Evolutionary conservation across 2,888 invertebrate species (phyloP).

Genomic region (Pristionchus exspectatus): DNA sequence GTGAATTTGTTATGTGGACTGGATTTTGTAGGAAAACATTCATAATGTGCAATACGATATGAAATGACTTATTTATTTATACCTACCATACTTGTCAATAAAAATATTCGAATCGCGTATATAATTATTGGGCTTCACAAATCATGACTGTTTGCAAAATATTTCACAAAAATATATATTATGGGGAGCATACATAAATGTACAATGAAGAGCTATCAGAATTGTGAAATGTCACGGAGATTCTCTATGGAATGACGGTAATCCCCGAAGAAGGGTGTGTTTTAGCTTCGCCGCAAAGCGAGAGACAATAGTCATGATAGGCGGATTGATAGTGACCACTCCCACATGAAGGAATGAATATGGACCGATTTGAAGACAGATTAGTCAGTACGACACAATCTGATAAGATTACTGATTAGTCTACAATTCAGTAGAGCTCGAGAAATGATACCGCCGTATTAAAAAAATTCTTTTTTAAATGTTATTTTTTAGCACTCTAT

Average conservation of each 20-base stretch:
- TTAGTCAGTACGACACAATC: background rate
- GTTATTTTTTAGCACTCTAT: too few species aligned
- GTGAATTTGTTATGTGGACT: background rate
- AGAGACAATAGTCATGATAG: constrained; percentile 23
- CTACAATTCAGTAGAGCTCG: background rate
- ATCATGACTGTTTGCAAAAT: background rate
- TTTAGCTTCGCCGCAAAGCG: background rate
- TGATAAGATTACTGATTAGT: background rate
- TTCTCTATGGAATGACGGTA: background rate
- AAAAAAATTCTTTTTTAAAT: too few species aligned
- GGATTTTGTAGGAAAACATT: background rate
- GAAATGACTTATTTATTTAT: background rate
- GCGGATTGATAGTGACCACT: constrained; percentile 39
- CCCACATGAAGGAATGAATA: background rate
- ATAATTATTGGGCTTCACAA: too few species aligned
- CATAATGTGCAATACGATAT: background rate
- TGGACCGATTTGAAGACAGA: background rate
- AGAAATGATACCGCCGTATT: too few species aligned
- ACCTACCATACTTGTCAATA: background rate
- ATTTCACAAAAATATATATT: background rate
- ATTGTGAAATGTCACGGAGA: background rate
- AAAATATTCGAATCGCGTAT: too few species aligned
- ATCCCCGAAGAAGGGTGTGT: constrained; percentile 19
- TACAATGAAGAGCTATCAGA: background rate
- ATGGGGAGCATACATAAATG: background rate